phyloP scores from a whole-genome alignment of 2,113 vertebrate genomes.

The Hipposideros armiger region DNA sequence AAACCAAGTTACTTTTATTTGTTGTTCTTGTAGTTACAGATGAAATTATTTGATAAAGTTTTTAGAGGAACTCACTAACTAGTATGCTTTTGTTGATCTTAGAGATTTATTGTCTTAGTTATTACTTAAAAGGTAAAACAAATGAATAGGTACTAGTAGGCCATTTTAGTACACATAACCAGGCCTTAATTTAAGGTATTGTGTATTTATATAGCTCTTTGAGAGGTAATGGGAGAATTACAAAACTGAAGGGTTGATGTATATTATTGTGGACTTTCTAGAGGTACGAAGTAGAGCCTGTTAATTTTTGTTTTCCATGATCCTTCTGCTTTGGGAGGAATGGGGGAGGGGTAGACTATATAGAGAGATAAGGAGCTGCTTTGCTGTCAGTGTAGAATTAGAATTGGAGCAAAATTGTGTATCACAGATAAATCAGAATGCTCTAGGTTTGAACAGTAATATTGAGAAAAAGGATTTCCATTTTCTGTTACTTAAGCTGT shows the following conservation, averaged over 20 bases:
- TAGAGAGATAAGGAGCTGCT: not conserved
- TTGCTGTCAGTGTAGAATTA: not conserved
- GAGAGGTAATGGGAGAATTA: not conserved
- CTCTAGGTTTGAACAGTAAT: not conserved
- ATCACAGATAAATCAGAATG: not conserved
- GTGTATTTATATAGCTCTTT: not conserved
- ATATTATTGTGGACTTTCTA: not conserved
- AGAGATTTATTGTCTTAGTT: not conserved
- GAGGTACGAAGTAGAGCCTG: not conserved
- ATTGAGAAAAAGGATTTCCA: not conserved
- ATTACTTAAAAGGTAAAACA: not conserved
- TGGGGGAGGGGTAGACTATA: not conserved
- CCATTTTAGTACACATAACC: not conserved
- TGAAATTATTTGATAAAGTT: not conserved
- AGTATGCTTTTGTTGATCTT: not conserved
- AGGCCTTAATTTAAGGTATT: not conserved
- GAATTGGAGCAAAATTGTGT: not conserved
- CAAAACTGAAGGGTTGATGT: not conserved
- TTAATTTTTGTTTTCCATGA: not conserved
- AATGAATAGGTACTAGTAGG: not conserved
- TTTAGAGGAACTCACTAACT: not conserved
- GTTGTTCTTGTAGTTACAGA: not conserved
- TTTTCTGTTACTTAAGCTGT: not conserved
- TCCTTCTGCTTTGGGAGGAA: not conserved
- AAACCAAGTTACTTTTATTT: not conserved